These are phyloP conservation scores for Oryzaephilus surinamensis DNA, from an alignment of 1,140 invertebrate species.

Conservation along the genomic window DNA sequence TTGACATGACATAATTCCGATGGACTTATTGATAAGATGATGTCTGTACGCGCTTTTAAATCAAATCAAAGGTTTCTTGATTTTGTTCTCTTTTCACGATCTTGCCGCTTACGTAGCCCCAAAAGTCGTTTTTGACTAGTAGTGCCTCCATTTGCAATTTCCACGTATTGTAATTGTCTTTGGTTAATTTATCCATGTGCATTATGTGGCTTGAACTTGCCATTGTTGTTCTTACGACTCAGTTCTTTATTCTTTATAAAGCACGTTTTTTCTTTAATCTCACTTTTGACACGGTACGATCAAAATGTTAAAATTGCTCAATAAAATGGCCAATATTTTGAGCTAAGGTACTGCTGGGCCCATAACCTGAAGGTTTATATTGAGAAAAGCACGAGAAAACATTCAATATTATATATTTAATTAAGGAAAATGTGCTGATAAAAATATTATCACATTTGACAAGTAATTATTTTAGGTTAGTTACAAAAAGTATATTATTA, in stretches of 20 bases:
- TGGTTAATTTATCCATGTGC: slow-evolving; percentile 12
- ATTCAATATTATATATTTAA: too few relatives aligned
- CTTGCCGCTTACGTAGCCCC: slow-evolving; percentile 14
- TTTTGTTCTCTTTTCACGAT: background rate
- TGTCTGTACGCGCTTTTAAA: background rate
- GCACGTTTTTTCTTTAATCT: too few relatives aligned
- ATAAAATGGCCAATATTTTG: background rate
- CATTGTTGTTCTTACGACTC: too few relatives aligned
- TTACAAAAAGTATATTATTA: too few relatives aligned
- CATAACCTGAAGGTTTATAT: background rate
- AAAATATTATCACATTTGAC: too few relatives aligned
- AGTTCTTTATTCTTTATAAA: too few relatives aligned
- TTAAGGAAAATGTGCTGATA: too few relatives aligned
- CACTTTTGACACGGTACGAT: too few relatives aligned
- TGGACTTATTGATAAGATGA: background rate
- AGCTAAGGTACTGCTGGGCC: background rate
- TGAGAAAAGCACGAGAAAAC: background rate
- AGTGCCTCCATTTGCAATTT: slow-evolving; percentile 16
- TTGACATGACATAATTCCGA: slow-evolving; percentile 1
- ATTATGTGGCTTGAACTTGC: too few relatives aligned
- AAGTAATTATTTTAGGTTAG: too few relatives aligned
- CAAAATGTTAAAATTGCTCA: background rate
- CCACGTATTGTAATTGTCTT: slow-evolving; percentile 19
- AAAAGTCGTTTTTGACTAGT: slow-evolving; percentile 15
- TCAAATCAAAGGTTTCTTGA: background rate